Evolutionary conservation across 2,113 vertebrate species (phyloP), one percentile per base, ranked within the genome.

Genomic region (Nyctibius bracteatus): DNA sequence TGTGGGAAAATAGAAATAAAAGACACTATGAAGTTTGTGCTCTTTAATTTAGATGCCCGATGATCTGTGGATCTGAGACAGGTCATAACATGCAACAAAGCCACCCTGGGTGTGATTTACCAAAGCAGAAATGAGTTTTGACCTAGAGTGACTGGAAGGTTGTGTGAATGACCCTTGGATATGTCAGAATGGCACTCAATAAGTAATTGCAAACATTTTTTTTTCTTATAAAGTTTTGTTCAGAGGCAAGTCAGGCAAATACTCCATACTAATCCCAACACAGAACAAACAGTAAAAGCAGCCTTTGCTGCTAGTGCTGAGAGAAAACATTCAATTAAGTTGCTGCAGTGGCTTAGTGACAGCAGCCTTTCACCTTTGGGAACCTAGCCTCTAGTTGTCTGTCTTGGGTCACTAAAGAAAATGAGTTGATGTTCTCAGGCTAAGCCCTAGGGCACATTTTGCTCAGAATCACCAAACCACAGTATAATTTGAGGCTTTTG

Each of bases 261-360:
- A 82, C 46, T 84, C 72, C 70, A 67, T 93, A 77, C 74, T 96
- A 97, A 97, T 93, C 95, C 92, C 35, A 57, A 41, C 63, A 43
- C 72, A 88, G 92, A 94, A 13, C 86, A 96, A 90, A 96, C 71
- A 90, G 90, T 87, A 90, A 95, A 96, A 89, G 88, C 81, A 86
- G 52, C 37, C 59, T 94, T 81, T 73, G 85, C 77, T 89, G 68
- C 59, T 73, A 80, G 78, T 70, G 86, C 63, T 90, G 88, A 75
- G 90, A 96, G 88, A 96, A 97, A 97, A 95, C 91, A 96, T 95
- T 96, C 90, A 97, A 94, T 96, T 97, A 95, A 96, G 88, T 94
- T 93, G 90, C 88, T 88, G 92, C 63, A 91, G 82, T 91, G 90
- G 81, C 93, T 97, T 96, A 91, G 79, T 94, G 93, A 96, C 88